Base-by-base conservation (phyloP, 2,888 invertebrate species). In the Ceramica pisi region DNA sequence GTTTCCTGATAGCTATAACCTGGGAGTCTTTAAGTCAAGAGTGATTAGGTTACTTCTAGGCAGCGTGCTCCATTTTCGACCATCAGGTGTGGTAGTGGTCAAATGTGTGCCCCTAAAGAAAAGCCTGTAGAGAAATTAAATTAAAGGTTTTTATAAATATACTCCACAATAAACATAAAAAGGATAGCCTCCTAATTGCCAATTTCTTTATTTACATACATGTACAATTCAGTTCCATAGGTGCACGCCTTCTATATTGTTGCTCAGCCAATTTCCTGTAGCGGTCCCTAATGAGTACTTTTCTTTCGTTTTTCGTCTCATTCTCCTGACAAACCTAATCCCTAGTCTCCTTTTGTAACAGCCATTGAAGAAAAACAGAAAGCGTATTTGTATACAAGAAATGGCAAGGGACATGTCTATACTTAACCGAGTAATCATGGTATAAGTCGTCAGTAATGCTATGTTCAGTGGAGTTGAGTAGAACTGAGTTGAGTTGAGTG, bases 401-500 rank as follows among this genome's bases (percentile, higher is more conserved):
- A 35, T 14, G 19, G 19, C 26, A 46, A 63, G 31, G 8, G 41
- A 35, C 23, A 48, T 19, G 67, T 55, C 3, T 5, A 7, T 46
- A 35, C 6, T 16, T 46, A 6, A 53, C 21, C 10, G 44, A 51
- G 14, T 41, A 23, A 23, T n/a, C 46, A 16, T 2, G 41, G 38
- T 19, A n/a, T 26, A 21, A 67, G 55, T 59, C 82, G 46, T 46
- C 60, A n/a, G 66, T 61, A 57, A 77, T 67, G 56, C 41, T 21
- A 48, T 26, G 60, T 56, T 46, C 56, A 75, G 62, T 63, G 26
- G 41, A 31, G 38, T 59, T 56, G 21, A 60, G 60, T 23, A 26
- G 59, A 63, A 70, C 41, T 38, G 59, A 69, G 69, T 21, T 0
- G 56, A 64, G 64, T 64, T 64, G 80, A 72, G 70, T 67, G 71